A percentile compares a stretch with the other conserved stretches of the same genome.
Evolutionary conservation across 2,888 invertebrate species (phyloP).

Genomic region (Sepioteuthis lessoniana): DNA sequence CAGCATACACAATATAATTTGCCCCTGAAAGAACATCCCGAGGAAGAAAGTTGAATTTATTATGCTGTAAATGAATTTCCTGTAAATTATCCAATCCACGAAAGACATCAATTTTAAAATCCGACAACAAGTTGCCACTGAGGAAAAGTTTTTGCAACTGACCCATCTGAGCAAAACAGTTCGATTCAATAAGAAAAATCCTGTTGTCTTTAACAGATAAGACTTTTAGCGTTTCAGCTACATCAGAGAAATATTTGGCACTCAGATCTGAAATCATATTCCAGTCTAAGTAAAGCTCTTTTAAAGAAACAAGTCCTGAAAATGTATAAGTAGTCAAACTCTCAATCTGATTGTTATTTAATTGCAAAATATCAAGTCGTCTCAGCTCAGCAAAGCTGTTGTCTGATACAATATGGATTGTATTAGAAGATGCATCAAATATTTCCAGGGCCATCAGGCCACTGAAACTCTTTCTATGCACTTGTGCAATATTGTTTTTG

Average conservation of each 20-base stretch:
- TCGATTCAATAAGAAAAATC: conserved; percentile 25
- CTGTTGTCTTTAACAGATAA: conserved; percentile 10
- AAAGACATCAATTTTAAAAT: conserved; percentile 24
- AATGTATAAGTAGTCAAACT: neutral
- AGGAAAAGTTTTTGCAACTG: neutral
- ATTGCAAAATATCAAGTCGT: neutral
- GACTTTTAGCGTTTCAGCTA: neutral
- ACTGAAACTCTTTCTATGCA: conserved; percentile 4
- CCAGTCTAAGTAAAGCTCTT: neutral
- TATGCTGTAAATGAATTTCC: conserved; percentile 23
- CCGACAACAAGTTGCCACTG: neutral
- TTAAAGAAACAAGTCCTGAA: neutral
- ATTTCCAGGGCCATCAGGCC: neutral
- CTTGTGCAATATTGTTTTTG: conserved; percentile 25
- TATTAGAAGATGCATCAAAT: conserved; percentile 10
- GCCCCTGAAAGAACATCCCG: neutral
- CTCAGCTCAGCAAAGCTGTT: conserved; percentile 11
- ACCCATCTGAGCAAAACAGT: neutral
- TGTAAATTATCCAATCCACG: neutral
- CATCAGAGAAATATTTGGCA: neutral
- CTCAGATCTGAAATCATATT: conserved; percentile 23
- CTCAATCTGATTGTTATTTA: conserved; percentile 25
- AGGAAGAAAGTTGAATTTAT: conserved; percentile 38
- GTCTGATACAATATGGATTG: neutral
- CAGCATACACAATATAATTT: neutral